A percentile compares a stretch with the other conserved stretches of the same genome.
phyloP scores from a whole-genome alignment of 2,797 vertebrate species.

The Melanotaenia nigrans region DNA sequence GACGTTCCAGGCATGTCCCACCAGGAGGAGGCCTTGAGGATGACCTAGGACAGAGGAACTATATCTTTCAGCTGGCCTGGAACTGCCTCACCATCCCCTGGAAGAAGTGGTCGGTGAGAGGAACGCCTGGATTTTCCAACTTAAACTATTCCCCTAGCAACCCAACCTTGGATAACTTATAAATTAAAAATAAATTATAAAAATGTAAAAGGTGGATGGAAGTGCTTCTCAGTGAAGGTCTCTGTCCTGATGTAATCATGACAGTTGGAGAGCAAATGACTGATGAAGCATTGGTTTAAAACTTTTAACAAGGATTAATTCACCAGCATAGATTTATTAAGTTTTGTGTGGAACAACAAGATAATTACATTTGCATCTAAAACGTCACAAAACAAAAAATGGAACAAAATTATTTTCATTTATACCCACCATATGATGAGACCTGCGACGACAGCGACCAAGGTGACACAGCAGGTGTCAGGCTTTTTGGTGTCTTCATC shows the following conservation, averaged over 20 bases:
- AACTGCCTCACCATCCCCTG: no score
- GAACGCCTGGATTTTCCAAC: no score
- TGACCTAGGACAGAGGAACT: no score
- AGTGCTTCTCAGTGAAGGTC: neutral
- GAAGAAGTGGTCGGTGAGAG: no score
- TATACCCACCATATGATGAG: conserved; percentile 92
- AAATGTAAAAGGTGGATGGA: no score
- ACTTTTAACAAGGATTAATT: neutral
- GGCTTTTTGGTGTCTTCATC: conserved; percentile 86
- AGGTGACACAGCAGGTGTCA: conserved; percentile 87
- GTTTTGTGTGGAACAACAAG: neutral
- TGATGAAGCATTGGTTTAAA: neutral
- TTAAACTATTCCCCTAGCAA: no score
- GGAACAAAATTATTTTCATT: neutral
- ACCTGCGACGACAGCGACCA: conserved; percentile 87
- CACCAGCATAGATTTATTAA: neutral
- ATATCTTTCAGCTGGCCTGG: no score
- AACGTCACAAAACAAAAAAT: neutral
- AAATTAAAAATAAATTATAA: no score
- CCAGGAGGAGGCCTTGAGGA: no score
- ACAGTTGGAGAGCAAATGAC: neutral
- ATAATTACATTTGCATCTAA: neutral
- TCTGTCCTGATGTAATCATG: neutral
- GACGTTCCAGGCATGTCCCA: no score
- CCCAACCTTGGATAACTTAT: no score